These are phyloP conservation scores for Peromyscus melanophrys DNA, from an alignment of 2,797 vertebrate genomes.

Conservation along the genomic window DNA sequence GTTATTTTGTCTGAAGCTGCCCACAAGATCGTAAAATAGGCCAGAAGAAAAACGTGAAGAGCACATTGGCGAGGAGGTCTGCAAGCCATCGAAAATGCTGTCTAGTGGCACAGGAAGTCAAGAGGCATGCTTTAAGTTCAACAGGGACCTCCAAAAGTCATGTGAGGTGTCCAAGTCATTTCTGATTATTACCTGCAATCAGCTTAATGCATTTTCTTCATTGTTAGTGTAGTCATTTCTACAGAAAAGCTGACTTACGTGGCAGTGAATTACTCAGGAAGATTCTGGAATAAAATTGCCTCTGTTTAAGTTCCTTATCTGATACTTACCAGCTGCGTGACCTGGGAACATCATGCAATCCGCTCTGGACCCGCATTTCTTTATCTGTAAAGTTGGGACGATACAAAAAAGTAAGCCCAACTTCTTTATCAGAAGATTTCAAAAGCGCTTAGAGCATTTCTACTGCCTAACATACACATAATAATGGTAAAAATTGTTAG, in stretches of 20 bases:
- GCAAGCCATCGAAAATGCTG: constrained; percentile 68
- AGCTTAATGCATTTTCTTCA: constrained; percentile 42
- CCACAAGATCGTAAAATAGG: constrained; percentile 66
- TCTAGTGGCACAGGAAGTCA: constrained; percentile 44
- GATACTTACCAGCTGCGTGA: constrained; percentile 37
- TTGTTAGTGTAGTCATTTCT: constrained; percentile 20
- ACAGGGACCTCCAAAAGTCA: constrained; percentile 46
- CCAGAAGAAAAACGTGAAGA: constrained; percentile 55
- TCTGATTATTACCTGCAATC: constrained; percentile 50
- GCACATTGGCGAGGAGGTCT: constrained; percentile 29
- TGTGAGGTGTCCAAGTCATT: background rate
- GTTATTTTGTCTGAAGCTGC: constrained; percentile 74
- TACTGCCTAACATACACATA: background rate
- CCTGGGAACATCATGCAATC: constrained; percentile 18
- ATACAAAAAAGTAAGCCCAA: background rate
- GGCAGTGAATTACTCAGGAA: constrained; percentile 27
- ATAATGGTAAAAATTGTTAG: background rate
- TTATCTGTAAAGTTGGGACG: constrained; percentile 40
- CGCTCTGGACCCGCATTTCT: constrained; percentile 26
- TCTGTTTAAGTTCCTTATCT: constrained; percentile 51
- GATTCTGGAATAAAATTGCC: constrained; percentile 51
- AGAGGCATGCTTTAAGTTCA: constrained; percentile 67
- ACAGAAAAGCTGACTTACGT: constrained; percentile 43
- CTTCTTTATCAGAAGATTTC: constrained; percentile 1
- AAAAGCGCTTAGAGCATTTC: background rate